phyloP scores from a whole-genome alignment of 2,113 vertebrate species.

The Chitala chitala region DNA sequence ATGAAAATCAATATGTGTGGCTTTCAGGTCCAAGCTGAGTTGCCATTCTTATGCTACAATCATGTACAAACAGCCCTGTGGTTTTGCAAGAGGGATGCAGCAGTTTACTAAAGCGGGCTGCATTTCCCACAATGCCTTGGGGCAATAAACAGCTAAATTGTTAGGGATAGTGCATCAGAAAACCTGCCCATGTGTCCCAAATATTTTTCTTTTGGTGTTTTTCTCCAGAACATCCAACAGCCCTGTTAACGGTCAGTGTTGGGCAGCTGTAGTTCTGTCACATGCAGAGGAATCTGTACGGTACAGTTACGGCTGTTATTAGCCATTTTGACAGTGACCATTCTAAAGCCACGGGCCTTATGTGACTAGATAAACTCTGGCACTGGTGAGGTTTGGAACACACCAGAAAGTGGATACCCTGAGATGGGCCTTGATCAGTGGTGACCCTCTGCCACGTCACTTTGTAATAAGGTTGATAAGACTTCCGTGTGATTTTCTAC shows the following conservation, averaged over 20 bases:
- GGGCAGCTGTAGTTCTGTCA: no score
- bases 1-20: conserved; percentile 59
- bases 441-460: not conserved
- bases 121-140: conserved; percentile 1
- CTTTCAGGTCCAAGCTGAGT: conserved; percentile 48
- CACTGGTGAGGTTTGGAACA: no score
- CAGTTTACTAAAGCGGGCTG: not conserved
- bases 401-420: not conserved
- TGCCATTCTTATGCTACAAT: conserved; percentile 44
- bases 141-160: no score
- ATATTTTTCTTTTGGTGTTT: not conserved
- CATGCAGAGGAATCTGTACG: no score
- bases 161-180: not conserved
- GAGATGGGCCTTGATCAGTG: not conserved
- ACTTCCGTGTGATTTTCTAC: not conserved
- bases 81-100: not conserved
- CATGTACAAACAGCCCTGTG: conserved; percentile 42
- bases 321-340: no score
- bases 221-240: not conserved
- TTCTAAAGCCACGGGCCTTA: no score
- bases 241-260: not conserved
- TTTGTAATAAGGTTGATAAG: not conserved
- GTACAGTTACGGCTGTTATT: no score
- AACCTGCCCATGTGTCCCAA: not conserved
- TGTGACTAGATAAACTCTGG: not conserved